phyloP scores from a whole-genome alignment of 2,888 invertebrate genomes.

The Lasius platythorax region DNA sequence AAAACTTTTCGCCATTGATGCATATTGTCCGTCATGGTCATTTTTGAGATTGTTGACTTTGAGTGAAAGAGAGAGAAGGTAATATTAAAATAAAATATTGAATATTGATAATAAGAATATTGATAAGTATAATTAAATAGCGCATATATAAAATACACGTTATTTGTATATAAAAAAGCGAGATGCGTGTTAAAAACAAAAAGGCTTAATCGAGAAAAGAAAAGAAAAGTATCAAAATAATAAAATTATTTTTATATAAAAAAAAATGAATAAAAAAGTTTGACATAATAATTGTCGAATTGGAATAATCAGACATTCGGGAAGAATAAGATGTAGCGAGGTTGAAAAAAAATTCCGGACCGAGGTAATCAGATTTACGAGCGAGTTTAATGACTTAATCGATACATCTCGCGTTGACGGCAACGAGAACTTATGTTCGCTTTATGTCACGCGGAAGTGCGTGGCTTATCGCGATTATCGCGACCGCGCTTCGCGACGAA shows the following conservation, averaged over 20 bases:
- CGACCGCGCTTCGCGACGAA: slow-evolving; percentile 15
- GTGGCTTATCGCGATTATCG: slow-evolving; percentile 37
- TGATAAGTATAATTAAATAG: not conserved
- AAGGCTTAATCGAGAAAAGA: not conserved
- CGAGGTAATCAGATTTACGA: not conserved
- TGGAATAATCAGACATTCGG: not conserved
- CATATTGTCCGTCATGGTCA: not conserved
- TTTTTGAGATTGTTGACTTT: not conserved
- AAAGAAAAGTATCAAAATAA: not conserved
- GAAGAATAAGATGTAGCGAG: not conserved
- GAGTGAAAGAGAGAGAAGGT: too few relatives aligned
- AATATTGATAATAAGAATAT: not conserved
- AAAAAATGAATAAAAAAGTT: not conserved
- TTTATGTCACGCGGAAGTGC: slow-evolving; percentile 7
- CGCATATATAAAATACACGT: not conserved
- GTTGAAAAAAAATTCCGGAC: not conserved
- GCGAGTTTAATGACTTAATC: slow-evolving; percentile 34
- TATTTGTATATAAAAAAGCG: not conserved
- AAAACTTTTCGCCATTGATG: slow-evolving; percentile 12
- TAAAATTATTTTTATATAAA: not conserved
- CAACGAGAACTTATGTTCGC: not conserved
- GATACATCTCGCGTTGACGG: not conserved
- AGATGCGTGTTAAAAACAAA: not conserved
- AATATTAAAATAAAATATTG: not conserved
- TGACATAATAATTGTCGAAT: not conserved